Evolutionary conservation across 2,888 invertebrate genomes (phyloP).

Genomic region (Xiphydria camelus): DNA sequence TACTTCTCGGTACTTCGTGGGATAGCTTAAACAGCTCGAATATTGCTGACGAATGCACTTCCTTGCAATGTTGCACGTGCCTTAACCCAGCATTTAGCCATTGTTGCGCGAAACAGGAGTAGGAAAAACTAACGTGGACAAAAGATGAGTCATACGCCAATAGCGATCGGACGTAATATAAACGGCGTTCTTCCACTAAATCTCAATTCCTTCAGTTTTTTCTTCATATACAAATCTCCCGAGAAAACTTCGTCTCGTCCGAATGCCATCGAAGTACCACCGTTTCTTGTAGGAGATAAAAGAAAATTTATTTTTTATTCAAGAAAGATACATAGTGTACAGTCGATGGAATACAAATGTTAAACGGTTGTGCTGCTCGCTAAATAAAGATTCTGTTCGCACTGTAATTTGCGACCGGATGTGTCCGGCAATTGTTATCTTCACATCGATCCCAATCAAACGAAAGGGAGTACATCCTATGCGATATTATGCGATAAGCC

Average conservation of each 20-base stretch:
- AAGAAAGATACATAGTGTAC: slow-evolving; percentile 51
- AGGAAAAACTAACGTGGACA: no score
- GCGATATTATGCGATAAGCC: not conserved
- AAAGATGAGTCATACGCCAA: no score
- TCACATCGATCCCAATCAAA: not conserved
- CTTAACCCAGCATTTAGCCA: no score
- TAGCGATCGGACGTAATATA: no score
- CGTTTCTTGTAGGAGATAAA: slow-evolving; percentile 42
- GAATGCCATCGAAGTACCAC: not conserved
- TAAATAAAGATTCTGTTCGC: slow-evolving; percentile 18
- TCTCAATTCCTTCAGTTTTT: no score
- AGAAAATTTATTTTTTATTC: slow-evolving; percentile 52
- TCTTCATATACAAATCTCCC: no score
- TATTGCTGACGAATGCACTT: no score
- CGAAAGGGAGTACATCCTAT: not conserved
- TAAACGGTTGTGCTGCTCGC: slow-evolving; percentile 22
- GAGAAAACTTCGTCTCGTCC: no score
- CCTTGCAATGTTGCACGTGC: no score
- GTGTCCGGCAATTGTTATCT: not conserved
- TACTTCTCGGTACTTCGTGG: slow-evolving; percentile 30
- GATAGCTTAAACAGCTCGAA: no score
- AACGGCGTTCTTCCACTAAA: no score
- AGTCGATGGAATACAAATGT: slow-evolving; percentile 37
- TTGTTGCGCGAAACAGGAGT: no score
- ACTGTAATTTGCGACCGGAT: slow-evolving; percentile 12